A percentile compares a stretch with the other conserved stretches of the same genome.
These are phyloP conservation scores for Drosophila gaucha DNA, from an alignment of 2,888 invertebrate species.

Conservation along the genomic window DNA sequence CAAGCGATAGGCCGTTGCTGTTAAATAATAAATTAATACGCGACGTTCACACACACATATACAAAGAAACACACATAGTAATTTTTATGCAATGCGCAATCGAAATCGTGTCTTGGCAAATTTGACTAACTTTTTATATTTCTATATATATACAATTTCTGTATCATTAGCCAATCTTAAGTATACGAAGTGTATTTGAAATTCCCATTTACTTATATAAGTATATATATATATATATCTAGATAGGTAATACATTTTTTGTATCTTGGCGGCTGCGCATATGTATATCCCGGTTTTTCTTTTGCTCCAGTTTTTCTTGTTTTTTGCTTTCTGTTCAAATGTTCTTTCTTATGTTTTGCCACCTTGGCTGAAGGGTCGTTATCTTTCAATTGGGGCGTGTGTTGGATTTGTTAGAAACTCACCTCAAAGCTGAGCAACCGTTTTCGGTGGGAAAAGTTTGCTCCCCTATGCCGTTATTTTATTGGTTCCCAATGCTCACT, in stretches of 20 bases:
- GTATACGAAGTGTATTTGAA: too few species aligned
- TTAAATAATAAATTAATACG: constrained; percentile 69
- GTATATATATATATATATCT: constrained; percentile 9
- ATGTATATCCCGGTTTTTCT: constrained; percentile 32
- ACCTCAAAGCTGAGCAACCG: constrained; percentile 29
- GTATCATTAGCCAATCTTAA: neutral
- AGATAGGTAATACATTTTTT: neutral
- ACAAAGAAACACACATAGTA: neutral
- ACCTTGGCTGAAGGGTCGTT: constrained; percentile 43
- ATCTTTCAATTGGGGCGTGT: constrained; percentile 51
- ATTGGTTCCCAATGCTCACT: constrained; percentile 1
- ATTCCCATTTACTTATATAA: constrained; percentile 7
- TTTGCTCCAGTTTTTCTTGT: constrained; percentile 13
- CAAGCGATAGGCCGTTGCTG: constrained; percentile 68
- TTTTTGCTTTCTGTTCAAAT: constrained; percentile 1
- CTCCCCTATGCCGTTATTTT: neutral
- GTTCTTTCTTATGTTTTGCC: constrained; percentile 28
- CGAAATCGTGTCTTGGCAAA: constrained; percentile 4
- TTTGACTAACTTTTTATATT: constrained; percentile 2
- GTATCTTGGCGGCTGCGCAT: constrained; percentile 63
- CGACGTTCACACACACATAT: constrained; percentile 32
- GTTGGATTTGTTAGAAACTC: constrained; percentile 40
- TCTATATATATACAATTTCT: neutral
- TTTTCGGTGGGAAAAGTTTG: constrained; percentile 2
- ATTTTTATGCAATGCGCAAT: constrained; percentile 37